Evolutionary conservation across 2,888 invertebrate genomes (phyloP).

Genomic region (Folsomia candida): DNA sequence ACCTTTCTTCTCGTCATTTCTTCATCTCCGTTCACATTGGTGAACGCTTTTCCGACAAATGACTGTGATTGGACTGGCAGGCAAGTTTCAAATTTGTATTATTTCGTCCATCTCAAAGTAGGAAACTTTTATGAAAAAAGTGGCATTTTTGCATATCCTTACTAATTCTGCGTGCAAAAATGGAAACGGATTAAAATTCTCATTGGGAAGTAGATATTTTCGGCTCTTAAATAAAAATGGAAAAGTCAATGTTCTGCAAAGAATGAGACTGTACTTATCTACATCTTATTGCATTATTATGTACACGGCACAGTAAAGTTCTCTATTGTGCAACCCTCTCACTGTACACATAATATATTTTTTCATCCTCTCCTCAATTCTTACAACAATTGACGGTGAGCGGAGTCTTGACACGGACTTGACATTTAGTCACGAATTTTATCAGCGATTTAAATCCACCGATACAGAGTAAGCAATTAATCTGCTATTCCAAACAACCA

Average conservation of each 20-base stretch:
- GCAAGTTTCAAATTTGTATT: background rate
- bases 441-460: no score
- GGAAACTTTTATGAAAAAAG: background rate
- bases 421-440: background rate
- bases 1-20: background rate
- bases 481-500: background rate
- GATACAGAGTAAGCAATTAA: background rate
- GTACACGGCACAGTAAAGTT: no score
- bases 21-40: background rate
- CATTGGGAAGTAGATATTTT: no score
- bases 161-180: no score
- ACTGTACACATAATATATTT: no score
- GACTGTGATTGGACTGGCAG: constrained; percentile 20
- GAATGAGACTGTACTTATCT: background rate
- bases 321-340: no score
- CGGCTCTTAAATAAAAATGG: background rate
- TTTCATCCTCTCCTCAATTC: no score
- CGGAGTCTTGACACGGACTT: background rate
- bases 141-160: background rate
- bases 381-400: no score
- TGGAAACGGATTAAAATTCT: no score
- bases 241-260: background rate
- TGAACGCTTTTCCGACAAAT: constrained; percentile 10
- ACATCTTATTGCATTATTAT: background rate
- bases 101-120: no score